Evolutionary conservation across 2,797 vertebrate genomes (phyloP).

Genomic region (Borostomias antarcticus): DNA sequence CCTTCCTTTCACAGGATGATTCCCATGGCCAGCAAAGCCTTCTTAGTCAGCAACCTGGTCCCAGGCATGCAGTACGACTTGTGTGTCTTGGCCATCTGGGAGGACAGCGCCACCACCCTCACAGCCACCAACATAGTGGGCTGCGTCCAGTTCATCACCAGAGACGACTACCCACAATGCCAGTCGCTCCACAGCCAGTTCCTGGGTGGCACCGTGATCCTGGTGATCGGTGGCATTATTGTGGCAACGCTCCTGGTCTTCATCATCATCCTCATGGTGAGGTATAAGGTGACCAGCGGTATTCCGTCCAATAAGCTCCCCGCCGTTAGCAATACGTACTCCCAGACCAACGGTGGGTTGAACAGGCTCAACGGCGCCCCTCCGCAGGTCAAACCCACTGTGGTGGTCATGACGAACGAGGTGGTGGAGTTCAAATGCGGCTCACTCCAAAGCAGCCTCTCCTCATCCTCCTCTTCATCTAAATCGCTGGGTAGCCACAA

Average conservation of each 20-base stretch:
- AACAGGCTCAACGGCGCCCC: slow-evolving; percentile 81
- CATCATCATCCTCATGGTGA: slow-evolving; percentile 96
- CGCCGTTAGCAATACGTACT: slow-evolving; percentile 87
- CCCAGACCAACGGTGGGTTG: slow-evolving; percentile 89
- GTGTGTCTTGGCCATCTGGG: slow-evolving; percentile 97
- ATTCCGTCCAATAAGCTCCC: slow-evolving; percentile 81
- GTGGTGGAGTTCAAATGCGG: slow-evolving; percentile 85
- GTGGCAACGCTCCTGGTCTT: slow-evolving; percentile 94
- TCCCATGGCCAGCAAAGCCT: slow-evolving; percentile 90
- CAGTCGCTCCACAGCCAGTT: slow-evolving; percentile 94
- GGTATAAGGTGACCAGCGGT: slow-evolving; percentile 91
- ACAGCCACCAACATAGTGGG: slow-evolving; percentile 97
- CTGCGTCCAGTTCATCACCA: slow-evolving; percentile 93
- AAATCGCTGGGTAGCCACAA: slow-evolving; percentile 84
- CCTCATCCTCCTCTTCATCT: slow-evolving; percentile 84
- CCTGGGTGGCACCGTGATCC: slow-evolving; percentile 95
- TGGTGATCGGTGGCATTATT: slow-evolving; percentile 94
- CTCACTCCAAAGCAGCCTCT: slow-evolving; percentile 85
- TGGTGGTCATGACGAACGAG: slow-evolving; percentile 88
- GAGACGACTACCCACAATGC: slow-evolving; percentile 93
- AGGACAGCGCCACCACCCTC: slow-evolving; percentile 93
- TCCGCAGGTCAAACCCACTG: slow-evolving; percentile 85
- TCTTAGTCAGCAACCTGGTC: slow-evolving; percentile 94
- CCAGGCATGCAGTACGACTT: slow-evolving; percentile 94
- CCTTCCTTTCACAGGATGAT: slow-evolving; percentile 88